Evolutionary conservation across 2,888 invertebrate genomes (phyloP), one percentile per base, ranked within the genome.

Genomic region (Parnassius glacialis): DNA sequence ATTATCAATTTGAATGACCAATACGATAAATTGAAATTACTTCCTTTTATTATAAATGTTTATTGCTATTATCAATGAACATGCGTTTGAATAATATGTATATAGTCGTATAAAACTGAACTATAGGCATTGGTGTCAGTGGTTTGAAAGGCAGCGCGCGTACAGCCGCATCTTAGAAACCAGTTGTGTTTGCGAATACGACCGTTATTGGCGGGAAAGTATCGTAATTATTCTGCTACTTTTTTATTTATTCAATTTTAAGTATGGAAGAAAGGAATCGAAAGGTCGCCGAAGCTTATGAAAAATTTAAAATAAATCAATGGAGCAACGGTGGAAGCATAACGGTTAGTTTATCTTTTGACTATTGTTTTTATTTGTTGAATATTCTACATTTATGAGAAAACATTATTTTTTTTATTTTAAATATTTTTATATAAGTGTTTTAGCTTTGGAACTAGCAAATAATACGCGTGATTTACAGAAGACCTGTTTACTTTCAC

Each of bases 221-320:
- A 65, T 63, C 64, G 60, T 64, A 50, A 16, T 42, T 52, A 69
- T 67, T 67, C 68, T 66, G 54, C 51, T 44, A 50, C 25, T 66
- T 55, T 67, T 65, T 66, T 57, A 70, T 67, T 57, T 54, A 44
- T 58, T 67, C 48, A 65, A 67, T 68, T 68, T 92, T 92, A 92
- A 92, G 91, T 75, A 75, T 90, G 67, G 87, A 89, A 66, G 78
- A 75, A 69, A 84, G 92, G 65, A 89, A 90, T 60, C 83, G 86
- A 74, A 92, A 91, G 74, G 80, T 92, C 16, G 79, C 80, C 3
- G 92, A 89, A 48, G 87, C 88, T 45, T 91, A 81, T 64, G 90
- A 91, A 68, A 90, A 85, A 74, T 92, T 78, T 68, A 89, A 87
- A 69, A 90, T 90, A 59, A 85, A 79, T 5, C 76, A 85, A 71